Conservation (phyloP, 35 echinoderm and acorn worm genomes). For the Lytechinus variegatus region DNA sequence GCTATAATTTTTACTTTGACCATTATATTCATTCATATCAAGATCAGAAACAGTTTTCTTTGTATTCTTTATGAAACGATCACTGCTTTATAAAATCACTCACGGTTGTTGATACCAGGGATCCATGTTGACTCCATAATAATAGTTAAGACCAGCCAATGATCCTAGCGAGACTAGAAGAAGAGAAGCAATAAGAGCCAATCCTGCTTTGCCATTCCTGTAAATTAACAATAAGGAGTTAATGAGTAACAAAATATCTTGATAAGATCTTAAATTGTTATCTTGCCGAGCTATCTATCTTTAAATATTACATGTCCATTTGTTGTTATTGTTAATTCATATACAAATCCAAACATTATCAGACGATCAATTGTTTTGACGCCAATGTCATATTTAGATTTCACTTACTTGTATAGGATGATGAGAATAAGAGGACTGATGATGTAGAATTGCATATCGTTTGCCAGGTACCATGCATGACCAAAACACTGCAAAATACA, state of each 20-base stretch:
- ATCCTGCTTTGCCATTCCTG: background rate
- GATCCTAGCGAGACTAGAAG: background rate
- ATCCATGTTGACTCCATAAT: background rate
- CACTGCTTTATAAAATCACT: background rate
- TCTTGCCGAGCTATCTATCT: too few species aligned
- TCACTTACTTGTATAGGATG: constrained; percentile 71
- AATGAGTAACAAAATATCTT: background rate
- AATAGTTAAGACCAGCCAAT: background rate
- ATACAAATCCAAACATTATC: too few species aligned
- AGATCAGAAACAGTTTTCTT: background rate
- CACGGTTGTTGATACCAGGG: background rate
- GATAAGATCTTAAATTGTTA: too few species aligned
- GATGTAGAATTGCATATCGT: constrained; percentile 87
- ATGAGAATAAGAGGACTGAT: constrained; percentile 83
- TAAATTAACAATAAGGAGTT: background rate
- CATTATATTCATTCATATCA: background rate
- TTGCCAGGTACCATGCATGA: constrained; percentile 85
- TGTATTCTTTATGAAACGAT: background rate
- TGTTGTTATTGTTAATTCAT: too few species aligned
- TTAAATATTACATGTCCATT: too few species aligned
- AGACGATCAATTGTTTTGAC: background rate
- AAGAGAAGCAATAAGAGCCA: background rate
- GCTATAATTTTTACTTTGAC: too few species aligned
- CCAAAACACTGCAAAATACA: constrained; percentile 70
- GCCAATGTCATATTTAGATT: background rate